phyloP scores from a whole-genome alignment of 2,888 invertebrate genomes.

The Ormyrus rosae region DNA sequence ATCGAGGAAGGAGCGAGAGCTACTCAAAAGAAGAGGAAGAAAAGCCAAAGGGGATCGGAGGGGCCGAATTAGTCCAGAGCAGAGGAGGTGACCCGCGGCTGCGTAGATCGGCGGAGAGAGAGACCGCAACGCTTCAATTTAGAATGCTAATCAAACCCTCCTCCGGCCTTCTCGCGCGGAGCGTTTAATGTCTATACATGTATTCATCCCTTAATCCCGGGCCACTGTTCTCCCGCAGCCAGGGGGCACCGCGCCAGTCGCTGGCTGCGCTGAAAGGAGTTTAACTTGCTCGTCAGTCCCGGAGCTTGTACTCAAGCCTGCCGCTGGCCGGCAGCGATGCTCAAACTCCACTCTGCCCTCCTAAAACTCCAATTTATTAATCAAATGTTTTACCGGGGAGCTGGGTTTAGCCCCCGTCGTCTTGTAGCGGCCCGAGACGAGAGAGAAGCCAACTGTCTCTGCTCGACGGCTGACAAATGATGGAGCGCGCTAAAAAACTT shows the following conservation, averaged over 20 bases:
- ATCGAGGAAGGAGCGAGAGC: background rate
- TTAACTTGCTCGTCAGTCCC: conserved; percentile 42
- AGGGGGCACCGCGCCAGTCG: background rate
- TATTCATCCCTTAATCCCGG: conserved; percentile 62
- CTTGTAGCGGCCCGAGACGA: background rate
- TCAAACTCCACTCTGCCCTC: background rate
- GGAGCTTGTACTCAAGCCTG: conserved; percentile 1
- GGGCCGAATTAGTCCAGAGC: background rate
- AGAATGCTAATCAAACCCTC: conserved; percentile 73
- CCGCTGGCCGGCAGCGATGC: conserved; percentile 1
- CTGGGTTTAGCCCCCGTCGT: background rate
- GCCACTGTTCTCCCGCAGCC: conserved; percentile 13
- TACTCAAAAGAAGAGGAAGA: conserved; percentile 23
- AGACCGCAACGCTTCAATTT: conserved; percentile 74
- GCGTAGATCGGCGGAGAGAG: background rate
- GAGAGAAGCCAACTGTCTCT: conserved; percentile 15
- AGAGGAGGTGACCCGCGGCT: background rate
- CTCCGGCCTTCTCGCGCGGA: conserved; percentile 57
- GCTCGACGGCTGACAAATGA: conserved; percentile 61
- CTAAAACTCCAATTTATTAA: too few species aligned
- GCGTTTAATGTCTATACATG: conserved; percentile 71
- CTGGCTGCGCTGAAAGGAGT: conserved; percentile 38
- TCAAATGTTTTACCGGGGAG: background rate
- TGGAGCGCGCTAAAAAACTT: conserved; percentile 59
- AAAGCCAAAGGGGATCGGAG: background rate